These are phyloP conservation scores for Lepidotrigona ventralis DNA, from an alignment of 1,140 invertebrate species.

Conservation along the genomic window DNA sequence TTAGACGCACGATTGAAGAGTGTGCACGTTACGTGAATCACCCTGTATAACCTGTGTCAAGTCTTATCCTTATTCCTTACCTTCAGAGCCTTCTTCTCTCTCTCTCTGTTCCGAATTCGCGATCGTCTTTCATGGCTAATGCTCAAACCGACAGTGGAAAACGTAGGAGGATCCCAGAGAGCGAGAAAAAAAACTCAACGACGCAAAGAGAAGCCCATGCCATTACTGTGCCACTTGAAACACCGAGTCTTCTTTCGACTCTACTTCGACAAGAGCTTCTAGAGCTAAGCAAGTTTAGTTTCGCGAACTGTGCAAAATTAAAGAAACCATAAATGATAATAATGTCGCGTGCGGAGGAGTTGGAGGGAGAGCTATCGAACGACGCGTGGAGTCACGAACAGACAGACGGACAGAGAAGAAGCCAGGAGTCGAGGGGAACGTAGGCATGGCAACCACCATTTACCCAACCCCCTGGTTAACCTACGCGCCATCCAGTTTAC, in stretches of 20 bases:
- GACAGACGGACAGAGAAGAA: neutral
- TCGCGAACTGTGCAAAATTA: neutral
- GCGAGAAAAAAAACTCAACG: neutral
- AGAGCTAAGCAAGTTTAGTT: neutral
- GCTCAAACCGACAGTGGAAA: neutral
- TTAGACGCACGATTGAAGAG: too few relatives aligned
- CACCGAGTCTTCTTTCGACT: neutral
- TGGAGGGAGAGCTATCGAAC: slow-evolving; percentile 38
- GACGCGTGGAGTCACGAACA: neutral
- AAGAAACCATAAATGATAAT: slow-evolving; percentile 42
- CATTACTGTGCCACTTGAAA: neutral
- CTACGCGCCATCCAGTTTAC: slow-evolving; percentile 39
- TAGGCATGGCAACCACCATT: slow-evolving; percentile 59
- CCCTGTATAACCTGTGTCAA: too few relatives aligned
- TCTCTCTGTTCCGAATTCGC: neutral
- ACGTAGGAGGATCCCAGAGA: neutral
- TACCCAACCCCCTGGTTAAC: neutral
- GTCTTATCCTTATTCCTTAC: too few relatives aligned
- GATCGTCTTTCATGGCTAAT: neutral
- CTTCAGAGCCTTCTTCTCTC: too few relatives aligned
- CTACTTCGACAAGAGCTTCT: neutral
- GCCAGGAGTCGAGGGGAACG: neutral
- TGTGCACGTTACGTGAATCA: too few relatives aligned
- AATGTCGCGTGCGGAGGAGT: neutral
- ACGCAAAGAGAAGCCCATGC: too few relatives aligned